Conservation (phyloP, 2,888 invertebrate genomes). For the Apocheima hispidaria region DNA sequence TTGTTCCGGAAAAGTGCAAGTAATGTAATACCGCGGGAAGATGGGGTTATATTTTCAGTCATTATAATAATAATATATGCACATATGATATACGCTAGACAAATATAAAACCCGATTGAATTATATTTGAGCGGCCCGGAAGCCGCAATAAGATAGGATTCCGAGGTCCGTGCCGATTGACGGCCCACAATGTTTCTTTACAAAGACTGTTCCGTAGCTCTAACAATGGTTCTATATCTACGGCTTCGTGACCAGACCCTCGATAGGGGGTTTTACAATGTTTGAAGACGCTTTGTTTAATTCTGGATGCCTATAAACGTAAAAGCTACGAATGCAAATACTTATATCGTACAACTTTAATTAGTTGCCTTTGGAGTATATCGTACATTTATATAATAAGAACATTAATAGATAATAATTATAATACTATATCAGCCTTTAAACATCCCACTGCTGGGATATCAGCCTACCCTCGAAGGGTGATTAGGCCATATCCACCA, state of each 20-base stretch:
- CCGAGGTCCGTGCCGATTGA: slow-evolving; percentile 20
- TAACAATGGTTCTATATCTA: slow-evolving; percentile 1
- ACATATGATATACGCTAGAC: not conserved
- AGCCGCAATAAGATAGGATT: slow-evolving; percentile 7
- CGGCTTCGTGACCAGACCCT: slow-evolving; percentile 14
- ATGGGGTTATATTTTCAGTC: not conserved
- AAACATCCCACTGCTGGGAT: no score
- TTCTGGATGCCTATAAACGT: slow-evolving; percentile 1
- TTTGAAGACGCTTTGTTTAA: slow-evolving; percentile 16
- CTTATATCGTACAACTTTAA: not conserved
- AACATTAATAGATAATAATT: no score
- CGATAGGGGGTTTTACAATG: slow-evolving; percentile 16
- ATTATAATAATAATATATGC: not conserved
- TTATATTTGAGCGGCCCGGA: not conserved
- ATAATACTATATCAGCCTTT: no score
- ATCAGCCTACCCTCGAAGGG: no score
- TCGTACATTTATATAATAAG: not conserved
- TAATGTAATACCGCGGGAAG: not conserved
- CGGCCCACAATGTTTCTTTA: slow-evolving; percentile 1
- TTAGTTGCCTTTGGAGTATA: not conserved
- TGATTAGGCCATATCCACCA: no score
- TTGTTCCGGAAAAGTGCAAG: no score
- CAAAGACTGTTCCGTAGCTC: slow-evolving; percentile 36
- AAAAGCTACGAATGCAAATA: not conserved
- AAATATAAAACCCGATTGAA: slow-evolving; percentile 14